A percentile compares a stretch with the other conserved stretches of the same genome.
phyloP scores from a whole-genome alignment of 2,113 vertebrate species.

The Malurus elegans region DNA sequence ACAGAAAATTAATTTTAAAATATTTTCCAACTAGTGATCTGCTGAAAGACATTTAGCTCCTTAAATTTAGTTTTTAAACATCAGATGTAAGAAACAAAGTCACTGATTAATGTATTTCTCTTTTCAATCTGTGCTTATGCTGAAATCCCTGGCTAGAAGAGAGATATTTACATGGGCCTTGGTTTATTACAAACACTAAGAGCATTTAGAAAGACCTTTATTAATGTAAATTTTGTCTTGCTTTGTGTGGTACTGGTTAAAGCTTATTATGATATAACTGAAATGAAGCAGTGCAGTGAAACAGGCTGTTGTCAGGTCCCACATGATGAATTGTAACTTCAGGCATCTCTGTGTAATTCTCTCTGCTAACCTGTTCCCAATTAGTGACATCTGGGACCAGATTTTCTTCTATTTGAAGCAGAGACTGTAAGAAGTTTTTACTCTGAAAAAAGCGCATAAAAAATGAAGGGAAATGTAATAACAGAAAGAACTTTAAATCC shows the following conservation, averaged over 20 bases:
- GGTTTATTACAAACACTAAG: neutral
- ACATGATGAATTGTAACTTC: slow-evolving; percentile 25
- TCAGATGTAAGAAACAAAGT: neutral
- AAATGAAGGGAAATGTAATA: slow-evolving; percentile 6
- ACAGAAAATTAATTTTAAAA: neutral
- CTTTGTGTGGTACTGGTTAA: neutral
- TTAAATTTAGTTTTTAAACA: neutral
- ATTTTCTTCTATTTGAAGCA: slow-evolving; percentile 48
- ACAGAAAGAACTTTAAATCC: neutral
- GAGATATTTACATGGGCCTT: neutral
- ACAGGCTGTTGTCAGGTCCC: slow-evolving; percentile 7
- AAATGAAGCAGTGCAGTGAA: slow-evolving; percentile 8
- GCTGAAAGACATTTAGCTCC: neutral
- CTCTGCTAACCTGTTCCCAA: slow-evolving; percentile 64
- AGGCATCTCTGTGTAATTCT: slow-evolving; percentile 11
- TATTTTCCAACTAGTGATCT: neutral
- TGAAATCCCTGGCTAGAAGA: neutral
- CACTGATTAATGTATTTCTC: neutral
- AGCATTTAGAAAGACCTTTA: neutral
- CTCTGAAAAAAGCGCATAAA: neutral
- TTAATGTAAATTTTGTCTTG: neutral
- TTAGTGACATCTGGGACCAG: slow-evolving; percentile 61
- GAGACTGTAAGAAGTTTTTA: neutral
- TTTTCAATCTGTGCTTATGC: neutral
- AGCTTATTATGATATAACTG: neutral